These are phyloP conservation scores for Erpobdella octoculata DNA, from an alignment of 2,888 invertebrate species.

Conservation along the genomic window DNA sequence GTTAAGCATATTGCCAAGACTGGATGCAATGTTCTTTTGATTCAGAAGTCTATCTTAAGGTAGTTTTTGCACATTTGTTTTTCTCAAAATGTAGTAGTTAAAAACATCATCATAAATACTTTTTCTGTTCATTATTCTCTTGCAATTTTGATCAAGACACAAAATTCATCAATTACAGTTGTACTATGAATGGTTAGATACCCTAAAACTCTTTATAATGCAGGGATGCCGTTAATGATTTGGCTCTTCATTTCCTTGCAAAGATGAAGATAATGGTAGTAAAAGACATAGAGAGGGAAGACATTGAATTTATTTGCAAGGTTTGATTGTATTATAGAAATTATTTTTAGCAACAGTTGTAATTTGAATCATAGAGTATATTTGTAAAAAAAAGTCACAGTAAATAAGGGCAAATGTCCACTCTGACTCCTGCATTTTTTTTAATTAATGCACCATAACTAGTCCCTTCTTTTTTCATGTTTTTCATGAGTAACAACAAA, in stretches of 20 bases:
- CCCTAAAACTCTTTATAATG: conserved; percentile 1
- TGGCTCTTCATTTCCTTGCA: conserved; percentile 93
- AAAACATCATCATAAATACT: not conserved
- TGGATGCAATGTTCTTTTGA: conserved; percentile 92
- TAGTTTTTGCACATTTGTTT: conserved; percentile 44
- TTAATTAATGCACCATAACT: not conserved
- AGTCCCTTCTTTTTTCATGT: no score
- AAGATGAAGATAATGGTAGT: conserved; percentile 98
- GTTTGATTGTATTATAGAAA: no score
- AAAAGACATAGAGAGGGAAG: conserved; percentile 94
- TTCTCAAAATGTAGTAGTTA: not conserved
- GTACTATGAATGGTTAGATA: no score
- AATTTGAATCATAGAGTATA: no score
- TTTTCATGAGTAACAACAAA: no score
- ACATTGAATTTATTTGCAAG: conserved; percentile 93
- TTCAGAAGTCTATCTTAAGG: conserved; percentile 74
- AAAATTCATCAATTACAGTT: no score
- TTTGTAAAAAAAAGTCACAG: no score
- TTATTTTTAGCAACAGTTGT: no score
- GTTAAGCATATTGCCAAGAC: conserved; percentile 97
- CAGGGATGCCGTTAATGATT: conserved; percentile 90
- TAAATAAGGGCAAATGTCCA: no score
- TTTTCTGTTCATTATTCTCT: no score
- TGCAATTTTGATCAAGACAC: no score
- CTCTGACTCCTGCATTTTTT: no score